Evolutionary conservation across 1,140 invertebrate genomes (phyloP), one percentile per base, ranked within the genome.

Genomic region (Piezodorus guildinii): DNA sequence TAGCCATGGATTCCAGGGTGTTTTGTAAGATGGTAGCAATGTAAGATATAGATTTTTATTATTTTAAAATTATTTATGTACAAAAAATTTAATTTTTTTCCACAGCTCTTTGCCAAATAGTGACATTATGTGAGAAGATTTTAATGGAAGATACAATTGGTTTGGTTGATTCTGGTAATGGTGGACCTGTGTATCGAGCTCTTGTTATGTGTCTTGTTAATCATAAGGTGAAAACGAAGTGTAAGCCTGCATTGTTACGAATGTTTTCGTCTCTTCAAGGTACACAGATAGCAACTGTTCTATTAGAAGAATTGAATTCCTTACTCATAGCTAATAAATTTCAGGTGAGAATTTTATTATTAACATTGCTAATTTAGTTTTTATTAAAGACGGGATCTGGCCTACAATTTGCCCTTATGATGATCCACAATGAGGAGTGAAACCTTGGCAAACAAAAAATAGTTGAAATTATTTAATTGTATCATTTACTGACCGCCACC

Each of bases 51-150:
- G n/a, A n/a, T n/a, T n/a, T n/a, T n/a, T n/a, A n/a, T n/a, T n/a
- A n/a, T n/a, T n/a, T n/a, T n/a, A n/a, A n/a, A n/a, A n/a, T n/a
- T n/a, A n/a, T n/a, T n/a, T n/a, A n/a, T n/a, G n/a, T n/a, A n/a
- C n/a, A n/a, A n/a, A n/a, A n/a, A n/a, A n/a, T n/a, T n/a, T n/a
- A n/a, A n/a, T 12, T 39, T 8, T 4, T 39, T 39, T 39, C 34
- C 34, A 39, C 34, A 74, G 83, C 78, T 46, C 72, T 85, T 16
- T 78, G 80, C 60, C 77, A 83, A 65, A 73, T 85, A 9, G 78
- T 86, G 58, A 72, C 81, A 30, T 73, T 90, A 16, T 81, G 83
- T 67, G 83, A 86, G 70, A 76, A 75, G 54, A 72, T 90, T 8
- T 73, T 89, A 1, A 71, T 79, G 10, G 78, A 86, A 65, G 82